Evolutionary conservation across 1,140 invertebrate genomes (phyloP), one percentile per base, ranked within the genome.

Genomic region (Bilobella aurantiaca): DNA sequence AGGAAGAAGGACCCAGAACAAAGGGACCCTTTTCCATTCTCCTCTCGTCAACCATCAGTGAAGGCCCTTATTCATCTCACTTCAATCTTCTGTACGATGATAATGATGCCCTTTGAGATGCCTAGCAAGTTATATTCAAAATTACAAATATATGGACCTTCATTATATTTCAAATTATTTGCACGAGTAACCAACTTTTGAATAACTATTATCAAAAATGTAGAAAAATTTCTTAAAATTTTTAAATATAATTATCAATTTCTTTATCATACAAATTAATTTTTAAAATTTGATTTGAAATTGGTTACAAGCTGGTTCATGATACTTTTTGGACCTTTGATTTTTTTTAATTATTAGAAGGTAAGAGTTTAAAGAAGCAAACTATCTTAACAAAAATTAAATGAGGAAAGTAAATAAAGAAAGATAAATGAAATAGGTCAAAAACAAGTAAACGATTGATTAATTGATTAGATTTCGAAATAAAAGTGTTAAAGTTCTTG

Each of bases 81-180:
- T 53, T 53, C 49, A 53, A 53, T 53, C 49, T 42, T 53, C 49
- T 53, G 49, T 12, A 53, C 12, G 49, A 23, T 14, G 49, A 53
- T 42, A 42, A 42, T 42, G 34, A 42, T 42, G 34, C 8, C 34
- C 34, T 42, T 42, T 42, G 34, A 42, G 34, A 12, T 42, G 18
- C 8, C 18, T 8, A 42, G 8, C 8, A 8, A 42, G 8, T 8
- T 42, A 42, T 18, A 12, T 42, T 42, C 8, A 8, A 12, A 42
- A 8, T 42, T 42, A 8, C 34, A 8, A 12, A 8, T 42, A 18
- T 42, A 42, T 12, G 34, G 34, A 42, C 34, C 18, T 42, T 42
- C 34, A 42, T 42, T 42, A 8, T 42, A 8, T 42, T 12, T 42
- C 34, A 18, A n/a, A n/a, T n/a, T n/a, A n/a, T n/a, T n/a, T n/a